Evolutionary conservation across 2,113 vertebrate species (phyloP), one percentile per base, ranked within the genome.

Genomic region (Lagopus leucura): DNA sequence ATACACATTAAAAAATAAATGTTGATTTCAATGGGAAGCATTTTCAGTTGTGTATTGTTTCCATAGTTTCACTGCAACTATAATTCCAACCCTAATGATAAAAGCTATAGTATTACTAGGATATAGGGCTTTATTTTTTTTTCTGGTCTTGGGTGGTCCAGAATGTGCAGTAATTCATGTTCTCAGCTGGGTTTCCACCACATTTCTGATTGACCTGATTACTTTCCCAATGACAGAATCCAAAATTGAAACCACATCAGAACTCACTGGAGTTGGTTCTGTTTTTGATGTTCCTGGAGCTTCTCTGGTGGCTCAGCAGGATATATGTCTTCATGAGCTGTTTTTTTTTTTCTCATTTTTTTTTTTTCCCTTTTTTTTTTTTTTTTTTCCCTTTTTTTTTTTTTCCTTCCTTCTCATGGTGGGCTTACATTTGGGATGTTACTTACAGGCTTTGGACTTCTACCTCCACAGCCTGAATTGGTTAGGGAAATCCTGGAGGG

Each of bases 231-330:
- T 96, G 96, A 95, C 95, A 96, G 92, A 90, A 96, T 94, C 96
- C 96, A 94, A 97, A 95, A 97, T 55, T 96, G 90, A 97, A 97
- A 97, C 96, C 96, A 97, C 95, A 97, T 96, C 94, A 97, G 95
- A 97, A 96, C 85, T 90, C 61, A 58, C 48, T 94, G 66, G 80
- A 96, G 17, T 58, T 93, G 94, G 88, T 95, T 96, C 88, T 97
- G 88, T 85, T 94, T 97, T 95, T 96, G 95, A 97, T 96, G 94
- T 97, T 95, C 91, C 88, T 95, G 94, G 73, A 95, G 93, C 81
- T 95, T 95, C 93, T 94, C 90, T 97, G 95, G 91, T 91, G 94
- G 94, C 95, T 97, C 94, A 95, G 95, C 88, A 91, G 96, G 96
- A 95, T 94, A 75, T 69, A 34, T 95, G 94, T 96, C 85, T 90